Evolutionary conservation across 2,797 vertebrate species (phyloP), one percentile per base, ranked within the genome.

Genomic region (Hemitrygon akajei): DNA sequence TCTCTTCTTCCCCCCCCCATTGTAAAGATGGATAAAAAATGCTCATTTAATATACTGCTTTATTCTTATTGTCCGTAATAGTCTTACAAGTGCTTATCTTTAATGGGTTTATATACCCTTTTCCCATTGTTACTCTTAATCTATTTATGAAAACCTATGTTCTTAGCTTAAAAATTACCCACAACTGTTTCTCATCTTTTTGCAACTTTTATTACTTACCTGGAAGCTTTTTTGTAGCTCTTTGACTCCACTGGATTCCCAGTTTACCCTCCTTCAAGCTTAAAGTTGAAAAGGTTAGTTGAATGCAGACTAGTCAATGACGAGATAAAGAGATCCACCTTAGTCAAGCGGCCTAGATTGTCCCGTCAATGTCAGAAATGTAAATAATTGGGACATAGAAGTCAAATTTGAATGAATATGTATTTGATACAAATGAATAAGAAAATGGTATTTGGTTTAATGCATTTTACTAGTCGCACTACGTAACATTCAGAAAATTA

Each of bases 401-500:
- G 60, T 89, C 60, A 89, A 89, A 63, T 66, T 89, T 89, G 84
- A 87, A 87, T 87, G 84, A 63, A 60, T 87, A 77, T 34, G 34
- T 18, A 12, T 10, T 89, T 89, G 86, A 60, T 25, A 12, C 30
- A 89, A n/a, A 69, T 69, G 86, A 89, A 89, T 89, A 66, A 89
- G 63, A 69, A 89, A 89, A 89, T 89, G 86, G 6, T 69, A 60
- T 37, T 89, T 89, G 86, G 86, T 89, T 89, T 60, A 89, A 89
- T 89, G 86, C 86, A 69, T 89, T 89, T 89, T 89, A 66, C 84
- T 89, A 89, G 86, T 89, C 60, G 20, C n/a, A 11, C 63, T 89
- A 69, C n/a, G 69, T 89, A 89, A 89, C 86, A 20, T 89, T 89
- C 86, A 89, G n/a, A 89, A 89, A 89, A 69, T 89, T 89, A 69